Evolutionary conservation across 2,113 vertebrate genomes (phyloP), one percentile per base, ranked within the genome.

Genomic region (Oreamnos americanus): DNA sequence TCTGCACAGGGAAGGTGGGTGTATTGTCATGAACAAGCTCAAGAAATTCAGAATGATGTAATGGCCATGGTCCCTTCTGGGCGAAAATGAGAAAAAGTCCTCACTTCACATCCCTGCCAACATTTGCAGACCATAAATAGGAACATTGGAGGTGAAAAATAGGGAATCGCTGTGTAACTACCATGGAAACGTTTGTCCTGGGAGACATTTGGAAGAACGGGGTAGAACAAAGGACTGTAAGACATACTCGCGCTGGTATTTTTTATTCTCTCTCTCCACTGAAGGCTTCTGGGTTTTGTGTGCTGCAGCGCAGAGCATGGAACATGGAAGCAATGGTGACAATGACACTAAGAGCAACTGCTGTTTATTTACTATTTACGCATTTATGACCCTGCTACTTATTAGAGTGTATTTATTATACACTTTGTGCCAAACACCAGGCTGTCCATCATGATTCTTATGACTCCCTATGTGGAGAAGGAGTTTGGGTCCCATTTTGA

Each of bases 31-130:
- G 83, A 74, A 74, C 86, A 28, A 62, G 28, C 30, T 67, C 36
- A 60, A 81, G 93, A 82, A n/a, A 55, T 76, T 79, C 39, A 21
- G 84, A 17, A 30, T 90, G 90, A 85, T 39, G 86, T 86, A 6
- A 62, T 11, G 81, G 90, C 60, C 36, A 5, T 2, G 7, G 45
- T 45, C 30, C 67, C 36, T 84, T 85, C 53, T 84, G 43, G 67
- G 49, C 1, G 71, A n/a, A 90, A 90, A 90, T 49, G 45, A 96
- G 94, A 64, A 90, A 30, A 85, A 92, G 78, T 53, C 58, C 60
- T 76, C 53, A 28, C n/a, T 39, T 49, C 4, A 33, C 25, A 47
- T 39, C 30, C 81, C 74, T 33, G 97, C 90, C 62, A 57, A 78
- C 39, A 39, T 64, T 91, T 47, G 62, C 62, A 58, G 53, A 23